These are phyloP conservation scores for Myotis yumanensis DNA, from an alignment of 2,113 vertebrate genomes.

Conservation along the genomic window DNA sequence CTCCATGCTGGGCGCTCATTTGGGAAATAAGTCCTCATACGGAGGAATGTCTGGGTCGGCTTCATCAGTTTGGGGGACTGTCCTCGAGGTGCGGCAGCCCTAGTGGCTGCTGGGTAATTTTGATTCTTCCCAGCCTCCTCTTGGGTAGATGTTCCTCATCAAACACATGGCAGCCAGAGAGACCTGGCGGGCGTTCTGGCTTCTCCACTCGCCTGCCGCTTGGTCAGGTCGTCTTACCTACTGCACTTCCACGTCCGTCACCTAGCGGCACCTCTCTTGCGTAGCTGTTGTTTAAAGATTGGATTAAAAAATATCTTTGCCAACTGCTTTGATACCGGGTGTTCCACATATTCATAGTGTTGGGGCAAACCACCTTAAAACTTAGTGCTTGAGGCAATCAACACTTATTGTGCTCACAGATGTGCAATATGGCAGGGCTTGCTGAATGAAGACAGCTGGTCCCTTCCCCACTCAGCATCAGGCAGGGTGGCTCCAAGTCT, in stretches of 20 bases:
- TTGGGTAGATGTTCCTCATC: background rate
- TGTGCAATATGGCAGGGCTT: background rate
- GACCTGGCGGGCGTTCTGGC: background rate
- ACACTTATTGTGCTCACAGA: background rate
- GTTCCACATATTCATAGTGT: background rate
- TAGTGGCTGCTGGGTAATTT: background rate
- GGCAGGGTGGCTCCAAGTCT: background rate
- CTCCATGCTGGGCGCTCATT: background rate
- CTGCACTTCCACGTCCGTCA: fast-evolving
- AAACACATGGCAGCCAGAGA: background rate
- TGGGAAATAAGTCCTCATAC: background rate
- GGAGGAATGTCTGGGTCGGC: background rate
- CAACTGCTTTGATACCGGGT: background rate
- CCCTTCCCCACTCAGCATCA: background rate
- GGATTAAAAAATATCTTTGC: background rate
- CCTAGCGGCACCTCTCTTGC: background rate
- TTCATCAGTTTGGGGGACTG: too few relatives aligned
- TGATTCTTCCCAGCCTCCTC: background rate
- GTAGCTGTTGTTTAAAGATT: background rate
- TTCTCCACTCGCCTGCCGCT: background rate
- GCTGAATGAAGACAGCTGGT: background rate
- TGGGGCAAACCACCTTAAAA: background rate
- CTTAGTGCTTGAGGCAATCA: background rate
- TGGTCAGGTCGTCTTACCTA: too few relatives aligned
- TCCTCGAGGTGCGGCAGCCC: background rate